phyloP scores from a whole-genome alignment of 2,113 vertebrate species.

The Rafetus swinhoei region DNA sequence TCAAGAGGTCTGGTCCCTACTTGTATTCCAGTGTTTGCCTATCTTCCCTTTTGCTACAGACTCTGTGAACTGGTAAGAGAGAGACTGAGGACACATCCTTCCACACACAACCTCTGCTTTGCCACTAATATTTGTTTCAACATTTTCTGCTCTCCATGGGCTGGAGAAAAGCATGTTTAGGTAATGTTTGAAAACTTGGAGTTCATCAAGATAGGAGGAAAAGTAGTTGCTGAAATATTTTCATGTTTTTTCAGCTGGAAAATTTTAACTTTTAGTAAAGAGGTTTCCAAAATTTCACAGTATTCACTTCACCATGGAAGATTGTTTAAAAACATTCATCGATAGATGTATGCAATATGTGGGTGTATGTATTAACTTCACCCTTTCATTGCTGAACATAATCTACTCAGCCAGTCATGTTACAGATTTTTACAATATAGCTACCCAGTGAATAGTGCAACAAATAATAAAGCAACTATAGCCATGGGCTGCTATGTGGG shows the following conservation, averaged over 20 bases:
- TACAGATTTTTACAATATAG: slow-evolving; percentile 41
- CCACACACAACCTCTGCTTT: background rate
- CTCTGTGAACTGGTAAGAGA: no score
- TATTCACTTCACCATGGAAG: background rate
- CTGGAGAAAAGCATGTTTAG: slow-evolving; percentile 38
- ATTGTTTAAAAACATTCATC: slow-evolving; percentile 25
- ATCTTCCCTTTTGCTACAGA: no score
- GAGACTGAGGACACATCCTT: no score
- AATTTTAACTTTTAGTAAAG: slow-evolving; percentile 55
- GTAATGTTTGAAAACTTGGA: slow-evolving; percentile 58
- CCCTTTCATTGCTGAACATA: slow-evolving; percentile 69
- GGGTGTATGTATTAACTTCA: slow-evolving; percentile 3
- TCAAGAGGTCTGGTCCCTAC: no score
- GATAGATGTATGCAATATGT: slow-evolving; percentile 53
- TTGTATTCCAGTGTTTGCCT: no score
- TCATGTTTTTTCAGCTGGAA: slow-evolving; percentile 69
- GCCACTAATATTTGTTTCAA: slow-evolving; percentile 45
- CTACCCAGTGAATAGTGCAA: slow-evolving; percentile 61
- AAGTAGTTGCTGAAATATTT: slow-evolving; percentile 50
- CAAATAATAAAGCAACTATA: slow-evolving; percentile 60
- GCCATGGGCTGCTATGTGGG: slow-evolving; percentile 31
- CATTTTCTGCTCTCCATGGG: slow-evolving; percentile 33
- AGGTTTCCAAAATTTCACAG: slow-evolving; percentile 41
- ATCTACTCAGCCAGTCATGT: slow-evolving; percentile 49
- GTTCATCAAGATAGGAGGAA: slow-evolving; percentile 43